A percentile compares a stretch with the other conserved stretches of the same genome.
These are phyloP conservation scores for Rhagologus leucostigma DNA, from an alignment of 2,113 vertebrate genomes.

Conservation along the genomic window DNA sequence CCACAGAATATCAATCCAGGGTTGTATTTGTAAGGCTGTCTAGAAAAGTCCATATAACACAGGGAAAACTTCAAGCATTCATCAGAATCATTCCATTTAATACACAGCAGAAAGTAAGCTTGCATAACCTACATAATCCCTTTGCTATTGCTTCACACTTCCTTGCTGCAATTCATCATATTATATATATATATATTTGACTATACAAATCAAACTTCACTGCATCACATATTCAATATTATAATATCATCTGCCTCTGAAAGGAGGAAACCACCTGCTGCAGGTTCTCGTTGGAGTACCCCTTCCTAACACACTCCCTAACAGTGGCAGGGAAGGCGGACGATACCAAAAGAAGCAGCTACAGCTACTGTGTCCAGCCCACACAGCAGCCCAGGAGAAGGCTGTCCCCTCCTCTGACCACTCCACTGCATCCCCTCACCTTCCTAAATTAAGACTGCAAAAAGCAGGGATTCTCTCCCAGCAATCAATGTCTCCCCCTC, in stretches of 20 bases:
- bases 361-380: not conserved
- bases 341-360: not conserved
- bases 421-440: not conserved
- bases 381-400: not conserved
- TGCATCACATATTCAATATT: not conserved
- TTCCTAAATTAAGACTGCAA: not conserved
- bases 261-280: not conserved
- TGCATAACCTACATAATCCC: not conserved
- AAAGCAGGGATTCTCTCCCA: not conserved
- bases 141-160: not conserved
- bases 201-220: not conserved
- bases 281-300: not conserved
- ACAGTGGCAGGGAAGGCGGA: not conserved
- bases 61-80: not conserved
- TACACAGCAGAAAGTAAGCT: not conserved
- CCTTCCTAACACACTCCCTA: not conserved
- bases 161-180: not conserved
- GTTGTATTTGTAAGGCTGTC: not conserved
- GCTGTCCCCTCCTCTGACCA: not conserved
- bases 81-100: not conserved
- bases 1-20: not conserved
- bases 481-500: not conserved
- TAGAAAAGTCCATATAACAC: not conserved
- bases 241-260: not conserved
- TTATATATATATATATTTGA: not conserved